Evolutionary conservation across 2,113 vertebrate species (phyloP).

Genomic region (Dipodomys merriami): DNA sequence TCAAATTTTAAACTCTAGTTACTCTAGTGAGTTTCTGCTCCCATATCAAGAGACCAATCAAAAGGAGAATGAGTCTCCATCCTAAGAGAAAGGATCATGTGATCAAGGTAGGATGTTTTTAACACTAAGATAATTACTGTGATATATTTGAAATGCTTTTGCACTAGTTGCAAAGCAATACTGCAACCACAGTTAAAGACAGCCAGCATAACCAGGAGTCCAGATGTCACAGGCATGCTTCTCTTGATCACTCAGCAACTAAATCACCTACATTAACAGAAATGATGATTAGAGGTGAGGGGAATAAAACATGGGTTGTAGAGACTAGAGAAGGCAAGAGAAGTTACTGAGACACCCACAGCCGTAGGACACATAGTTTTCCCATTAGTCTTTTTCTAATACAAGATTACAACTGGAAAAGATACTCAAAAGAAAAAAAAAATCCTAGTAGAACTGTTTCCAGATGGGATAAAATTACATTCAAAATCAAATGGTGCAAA

Average conservation of each 20-base stretch:
- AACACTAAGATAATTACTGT: not conserved
- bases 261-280: not conserved
- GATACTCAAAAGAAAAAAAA: not conserved
- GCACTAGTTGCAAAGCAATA: not conserved
- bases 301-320: not conserved
- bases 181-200: not conserved
- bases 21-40: not conserved
- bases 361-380: not conserved
- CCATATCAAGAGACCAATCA: not conserved
- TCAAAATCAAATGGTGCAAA: not conserved
- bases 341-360: not conserved
- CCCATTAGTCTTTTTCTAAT: not conserved
- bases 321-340: not conserved
- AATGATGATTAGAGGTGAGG: not conserved
- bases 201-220: not conserved
- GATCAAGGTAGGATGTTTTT: not conserved
- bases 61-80: not conserved
- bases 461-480: not conserved
- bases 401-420: not conserved
- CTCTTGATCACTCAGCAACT: not conserved
- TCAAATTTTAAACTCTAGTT: not conserved
- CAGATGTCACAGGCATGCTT: not conserved
- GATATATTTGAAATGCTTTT: not conserved
- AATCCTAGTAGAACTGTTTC: not conserved
- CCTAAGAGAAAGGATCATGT: not conserved